Evolutionary conservation across 2,888 invertebrate species (phyloP), one percentile per base, ranked within the genome.

Genomic region (Tribolium freemani): DNA sequence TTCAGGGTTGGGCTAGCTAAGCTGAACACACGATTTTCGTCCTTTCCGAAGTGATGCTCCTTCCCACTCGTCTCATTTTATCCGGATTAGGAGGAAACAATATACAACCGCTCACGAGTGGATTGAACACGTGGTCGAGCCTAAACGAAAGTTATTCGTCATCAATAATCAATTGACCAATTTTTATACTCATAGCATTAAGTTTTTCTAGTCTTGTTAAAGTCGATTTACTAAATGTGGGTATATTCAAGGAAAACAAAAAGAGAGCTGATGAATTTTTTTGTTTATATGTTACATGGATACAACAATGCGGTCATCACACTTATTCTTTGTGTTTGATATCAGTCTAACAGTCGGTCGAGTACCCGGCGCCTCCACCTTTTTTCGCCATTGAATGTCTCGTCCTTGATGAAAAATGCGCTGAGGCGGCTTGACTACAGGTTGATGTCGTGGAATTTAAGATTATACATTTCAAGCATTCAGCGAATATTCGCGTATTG

Each of bases 401-500:
- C 38, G 64, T 8, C 30, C 46, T 26, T 64, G 51, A 51, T 51
- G 56, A 56, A 56, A 56, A 56, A 56, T 30, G 31, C 16, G 10
- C 31, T 56, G 11, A 20, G 21, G 30, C 9, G 54, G 10, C 4
- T 26, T 30, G 30, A 6, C 58, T 58, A 68, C 58, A 53, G 69
- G 53, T 60, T 30, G 51, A 67, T 67, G 57, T 20, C 20, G 30
- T 10, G 57, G 46, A 57, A 68, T 57, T 51, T 44, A 11, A 8
- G 61, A 51, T 48, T 50, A 44, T 50, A 6, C 38, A 51, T 69
- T 69, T 53, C 3, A 53, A 53, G 60, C 63, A 70, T 70, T 70
- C 70, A 46, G 63, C 54, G 72, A 78, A 76, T 75, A 70, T 73
- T 69, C 69, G 48, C 61, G 64, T 53, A 69, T 67, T 64, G 67